Evolutionary conservation across 1,140 invertebrate genomes (phyloP).

Genomic region (honey bee (Apis mellifera)): DNA sequence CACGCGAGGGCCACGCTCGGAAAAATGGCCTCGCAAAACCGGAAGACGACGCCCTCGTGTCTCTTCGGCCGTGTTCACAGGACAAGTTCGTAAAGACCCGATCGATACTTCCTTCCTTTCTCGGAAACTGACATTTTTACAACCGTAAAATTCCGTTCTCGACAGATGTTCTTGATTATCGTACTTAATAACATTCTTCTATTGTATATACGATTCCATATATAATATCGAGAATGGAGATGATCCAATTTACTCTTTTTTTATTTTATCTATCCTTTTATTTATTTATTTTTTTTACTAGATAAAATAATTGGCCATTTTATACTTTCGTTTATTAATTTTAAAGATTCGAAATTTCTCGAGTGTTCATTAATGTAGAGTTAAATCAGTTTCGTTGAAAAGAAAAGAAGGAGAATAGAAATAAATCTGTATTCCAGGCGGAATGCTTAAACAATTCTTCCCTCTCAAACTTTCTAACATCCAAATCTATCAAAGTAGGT

Average conservation of each 20-base stretch:
- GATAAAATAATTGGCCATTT: too few relatives aligned
- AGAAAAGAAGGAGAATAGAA: too few relatives aligned
- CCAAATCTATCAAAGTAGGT: neutral
- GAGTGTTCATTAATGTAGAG: too few relatives aligned
- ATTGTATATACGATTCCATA: neutral
- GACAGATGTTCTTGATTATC: slow-evolving; percentile 23
- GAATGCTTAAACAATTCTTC: neutral
- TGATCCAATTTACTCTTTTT: neutral
- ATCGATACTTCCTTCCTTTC: slow-evolving; percentile 33
- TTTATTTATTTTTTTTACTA: too few relatives aligned
- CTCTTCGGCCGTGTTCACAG: slow-evolving; percentile 27
- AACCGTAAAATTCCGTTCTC: neutral
- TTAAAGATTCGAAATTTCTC: too few relatives aligned
- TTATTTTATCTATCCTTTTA: too few relatives aligned
- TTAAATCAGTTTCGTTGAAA: too few relatives aligned
- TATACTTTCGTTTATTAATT: too few relatives aligned
- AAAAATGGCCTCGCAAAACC: slow-evolving; percentile 44
- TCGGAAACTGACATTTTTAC: slow-evolving; percentile 24
- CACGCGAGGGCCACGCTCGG: slow-evolving; percentile 67
- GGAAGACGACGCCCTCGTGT: slow-evolving; percentile 43
- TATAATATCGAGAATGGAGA: neutral
- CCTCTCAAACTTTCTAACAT: neutral
- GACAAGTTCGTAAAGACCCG: neutral
- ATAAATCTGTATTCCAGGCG: neutral
- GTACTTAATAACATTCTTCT: neutral